phyloP scores from a whole-genome alignment of 2,113 vertebrate genomes.

The Trogon melanurus region DNA sequence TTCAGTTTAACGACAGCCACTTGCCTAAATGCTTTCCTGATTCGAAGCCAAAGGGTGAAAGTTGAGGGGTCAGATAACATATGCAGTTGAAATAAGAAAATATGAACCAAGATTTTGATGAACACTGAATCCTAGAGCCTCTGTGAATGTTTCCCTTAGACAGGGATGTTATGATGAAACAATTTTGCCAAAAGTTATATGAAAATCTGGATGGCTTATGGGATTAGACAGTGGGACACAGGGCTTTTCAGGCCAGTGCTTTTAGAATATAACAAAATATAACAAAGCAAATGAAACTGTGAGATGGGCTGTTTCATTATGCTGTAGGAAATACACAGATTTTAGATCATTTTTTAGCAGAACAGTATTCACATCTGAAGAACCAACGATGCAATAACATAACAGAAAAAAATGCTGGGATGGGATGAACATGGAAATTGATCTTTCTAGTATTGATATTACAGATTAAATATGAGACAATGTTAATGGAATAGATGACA shows the following conservation, averaged over 20 bases:
- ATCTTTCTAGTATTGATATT: not conserved
- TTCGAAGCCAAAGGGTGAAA: slow-evolving; percentile 9
- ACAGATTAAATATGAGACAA: slow-evolving; percentile 4
- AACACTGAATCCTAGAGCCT: not conserved
- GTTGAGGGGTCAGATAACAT: slow-evolving; percentile 31
- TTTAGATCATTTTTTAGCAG: not conserved
- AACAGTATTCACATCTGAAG: not conserved
- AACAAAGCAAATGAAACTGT: not conserved
- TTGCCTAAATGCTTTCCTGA: slow-evolving; percentile 55
- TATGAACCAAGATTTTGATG: slow-evolving; percentile 29
- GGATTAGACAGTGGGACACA: not conserved
- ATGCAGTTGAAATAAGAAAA: slow-evolving; percentile 39
- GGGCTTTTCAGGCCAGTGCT: not conserved
- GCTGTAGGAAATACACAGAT: not conserved
- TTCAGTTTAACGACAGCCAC: slow-evolving; percentile 47
- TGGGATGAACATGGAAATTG: not conserved
- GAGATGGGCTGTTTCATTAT: slow-evolving; percentile 4
- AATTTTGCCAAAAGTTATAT: not conserved
- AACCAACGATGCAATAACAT: not conserved
- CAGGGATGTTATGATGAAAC: not conserved
- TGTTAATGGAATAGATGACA: not conserved
- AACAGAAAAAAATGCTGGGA: not conserved
- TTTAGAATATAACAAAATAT: slow-evolving; percentile 24
- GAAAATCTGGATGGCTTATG: not conserved
- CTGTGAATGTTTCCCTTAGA: not conserved